Percentiles rank a stretch among this genome's conserved stretches.
Conservation (phyloP, 1,140 invertebrate genomes). For the Drosophila tristis region DNA sequence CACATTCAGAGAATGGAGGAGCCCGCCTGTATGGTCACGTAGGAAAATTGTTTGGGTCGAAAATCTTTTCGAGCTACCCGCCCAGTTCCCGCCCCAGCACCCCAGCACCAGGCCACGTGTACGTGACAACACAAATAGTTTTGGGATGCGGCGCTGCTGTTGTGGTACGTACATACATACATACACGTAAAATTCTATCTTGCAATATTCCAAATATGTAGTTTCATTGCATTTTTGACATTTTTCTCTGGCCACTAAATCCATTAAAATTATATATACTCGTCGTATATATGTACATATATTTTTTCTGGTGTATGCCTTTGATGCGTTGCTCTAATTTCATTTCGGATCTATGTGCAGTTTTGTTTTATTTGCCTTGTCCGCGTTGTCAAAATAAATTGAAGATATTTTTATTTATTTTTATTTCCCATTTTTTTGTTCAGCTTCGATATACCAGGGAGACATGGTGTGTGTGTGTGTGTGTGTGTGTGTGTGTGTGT, state of each 20-base stretch:
- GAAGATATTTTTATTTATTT: conserved; percentile 68
- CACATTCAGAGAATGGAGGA: conserved; percentile 10
- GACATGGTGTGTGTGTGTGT: not conserved
- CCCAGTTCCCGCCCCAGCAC: too few species aligned
- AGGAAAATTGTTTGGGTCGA: conserved; percentile 68
- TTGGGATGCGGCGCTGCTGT: conserved; percentile 12
- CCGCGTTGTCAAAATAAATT: conserved; percentile 76
- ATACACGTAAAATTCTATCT: conserved; percentile 9
- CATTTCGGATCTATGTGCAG: conserved; percentile 46
- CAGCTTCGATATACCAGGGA: conserved; percentile 19
- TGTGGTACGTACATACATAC: conserved; percentile 5
- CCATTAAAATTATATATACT: conserved; percentile 76
- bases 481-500: not conserved
- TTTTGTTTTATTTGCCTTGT: conserved; percentile 53
- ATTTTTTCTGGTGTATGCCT: conserved; percentile 67
- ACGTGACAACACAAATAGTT: conserved; percentile 80
- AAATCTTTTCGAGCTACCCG: conserved; percentile 61
- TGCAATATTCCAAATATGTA: conserved; percentile 35
- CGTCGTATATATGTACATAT: too few species aligned
- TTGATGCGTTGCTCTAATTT: conserved; percentile 76
- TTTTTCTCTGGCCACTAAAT: conserved; percentile 75
- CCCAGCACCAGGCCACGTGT: conserved; percentile 24
- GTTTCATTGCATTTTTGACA: conserved; percentile 70
- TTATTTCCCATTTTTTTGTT: conserved; percentile 62
- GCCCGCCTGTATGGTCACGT: conserved; percentile 61